Conservation (phyloP, 2,113 vertebrate genomes). For the Acrocephalus kingi region DNA sequence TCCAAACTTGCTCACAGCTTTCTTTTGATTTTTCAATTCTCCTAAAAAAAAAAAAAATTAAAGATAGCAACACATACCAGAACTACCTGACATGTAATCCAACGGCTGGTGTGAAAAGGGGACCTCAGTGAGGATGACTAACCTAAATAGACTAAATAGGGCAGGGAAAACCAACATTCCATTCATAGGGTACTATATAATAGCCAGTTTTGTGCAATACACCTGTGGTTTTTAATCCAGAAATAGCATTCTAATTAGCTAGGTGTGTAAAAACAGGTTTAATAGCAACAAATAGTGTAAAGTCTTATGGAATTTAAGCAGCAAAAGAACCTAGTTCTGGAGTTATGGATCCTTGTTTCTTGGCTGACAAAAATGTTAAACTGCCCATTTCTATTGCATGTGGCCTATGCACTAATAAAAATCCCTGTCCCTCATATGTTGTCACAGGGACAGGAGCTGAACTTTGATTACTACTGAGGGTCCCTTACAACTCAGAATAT, state of each 20-base stretch:
- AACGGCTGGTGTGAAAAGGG: neutral
- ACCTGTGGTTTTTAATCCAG: neutral
- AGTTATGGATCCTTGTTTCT: neutral
- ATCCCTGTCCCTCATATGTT: neutral
- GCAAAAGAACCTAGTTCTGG: neutral
- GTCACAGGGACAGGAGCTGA: neutral
- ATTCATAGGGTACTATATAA: neutral
- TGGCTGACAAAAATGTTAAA: neutral
- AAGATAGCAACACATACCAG: neutral
- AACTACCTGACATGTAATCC: neutral
- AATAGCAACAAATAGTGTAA: neutral
- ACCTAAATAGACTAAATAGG: neutral
- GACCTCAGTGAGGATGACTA: neutral
- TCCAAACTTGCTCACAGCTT: slow-evolving; percentile 77
- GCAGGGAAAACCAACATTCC: neutral
- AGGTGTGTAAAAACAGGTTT: neutral
- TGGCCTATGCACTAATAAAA: neutral
- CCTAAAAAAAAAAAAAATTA: neutral
- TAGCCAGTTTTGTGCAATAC: neutral
- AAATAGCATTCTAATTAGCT: neutral
- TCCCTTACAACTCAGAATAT: neutral
- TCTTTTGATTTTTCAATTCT: slow-evolving; percentile 6
- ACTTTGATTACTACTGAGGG: neutral
- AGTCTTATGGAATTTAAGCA: neutral
- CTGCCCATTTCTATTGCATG: neutral